Base-by-base conservation (phyloP, 2,797 vertebrate species). In the Neostethus bicornis region DNA sequence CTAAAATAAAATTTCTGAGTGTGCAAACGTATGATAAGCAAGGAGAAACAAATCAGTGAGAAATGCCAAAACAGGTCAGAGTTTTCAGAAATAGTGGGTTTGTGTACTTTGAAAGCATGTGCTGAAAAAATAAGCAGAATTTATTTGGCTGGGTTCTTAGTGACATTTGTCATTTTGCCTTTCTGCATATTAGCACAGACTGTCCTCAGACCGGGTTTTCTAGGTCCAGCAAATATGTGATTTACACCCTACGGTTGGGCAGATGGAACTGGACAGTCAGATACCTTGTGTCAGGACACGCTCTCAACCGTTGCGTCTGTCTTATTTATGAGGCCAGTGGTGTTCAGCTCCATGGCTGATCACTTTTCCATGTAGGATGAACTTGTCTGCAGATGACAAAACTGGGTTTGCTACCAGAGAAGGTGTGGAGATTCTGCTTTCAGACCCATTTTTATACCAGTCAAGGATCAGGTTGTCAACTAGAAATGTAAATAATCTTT, bases 301-400 rank as follows among this genome's bases (percentile, higher is more conserved):
- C 88, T 87, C 77, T 90, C 88, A 90, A 87, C 70, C 85, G 77
- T 89, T 90, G 76, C 88, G 26, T 75, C 67, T 7, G 72, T 71
- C 69, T 88, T 86, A 91, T 92, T 93, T 92, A 92, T 59, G 85
- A 90, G 81, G 64, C 81, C 56, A 16, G 68, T 24, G 39, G 73
- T 49, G 78, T 89, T 90, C 82, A 75, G 81, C 86, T 87, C 82
- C 70, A 31, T 34, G 48, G 84, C 77, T 91, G 87, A 91, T 91
- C 85, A 83, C 89, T 93, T 91, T 90, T 90, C 89, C 90, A 90
- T 92, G 75, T 86, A 46, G 77, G 78, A 79, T 79, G 72, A 77
- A 54, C 24, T 61, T 73, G 56, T 52, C 34, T 76, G 41, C 47
- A 69, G 68, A 83, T 69, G 41, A 39, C 14, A 31, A 43, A 16